These are phyloP conservation scores for Calephelis nemesis DNA, from an alignment of 1,140 invertebrate species.

Conservation along the genomic window DNA sequence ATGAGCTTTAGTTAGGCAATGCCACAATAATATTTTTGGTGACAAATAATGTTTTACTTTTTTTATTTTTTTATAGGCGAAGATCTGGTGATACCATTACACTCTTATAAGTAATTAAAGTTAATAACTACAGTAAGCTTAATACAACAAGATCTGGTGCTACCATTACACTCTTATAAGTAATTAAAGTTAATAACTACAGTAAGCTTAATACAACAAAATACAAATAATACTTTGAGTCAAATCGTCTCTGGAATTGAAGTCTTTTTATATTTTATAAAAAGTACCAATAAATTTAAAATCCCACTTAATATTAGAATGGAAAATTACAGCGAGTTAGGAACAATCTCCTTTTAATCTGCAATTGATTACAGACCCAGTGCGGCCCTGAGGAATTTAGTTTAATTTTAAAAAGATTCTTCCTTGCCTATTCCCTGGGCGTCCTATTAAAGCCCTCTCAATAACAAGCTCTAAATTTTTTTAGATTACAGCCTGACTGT, in stretches of 20 bases:
- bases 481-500: not conserved
- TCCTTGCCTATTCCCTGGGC: slow-evolving; percentile 32
- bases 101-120: no score
- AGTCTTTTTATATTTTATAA: slow-evolving; percentile 17
- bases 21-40: no score
- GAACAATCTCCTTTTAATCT: slow-evolving; percentile 54
- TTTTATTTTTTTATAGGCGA: no score
- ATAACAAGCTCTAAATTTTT: slow-evolving; percentile 32
- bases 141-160: no score
- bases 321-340: slow-evolving; percentile 36
- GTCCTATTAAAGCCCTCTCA: slow-evolving; percentile 44
- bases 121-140: no score
- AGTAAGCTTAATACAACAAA: no score
- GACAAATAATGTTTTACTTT: no score
- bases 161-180: no score
- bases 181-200: no score
- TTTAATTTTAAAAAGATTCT: slow-evolving; percentile 48
- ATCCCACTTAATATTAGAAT: slow-evolving; percentile 34
- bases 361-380: slow-evolving; percentile 44
- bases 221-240: no score
- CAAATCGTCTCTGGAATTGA: not conserved
- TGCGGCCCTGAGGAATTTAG: slow-evolving; percentile 36
- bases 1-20: no score
- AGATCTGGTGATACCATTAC: no score
- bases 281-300: slow-evolving; percentile 21